A percentile compares a stretch with the other conserved stretches of the same genome.
Evolutionary conservation across 2,888 invertebrate species (phyloP).

Genomic region (Minunthozetes semirufus): DNA sequence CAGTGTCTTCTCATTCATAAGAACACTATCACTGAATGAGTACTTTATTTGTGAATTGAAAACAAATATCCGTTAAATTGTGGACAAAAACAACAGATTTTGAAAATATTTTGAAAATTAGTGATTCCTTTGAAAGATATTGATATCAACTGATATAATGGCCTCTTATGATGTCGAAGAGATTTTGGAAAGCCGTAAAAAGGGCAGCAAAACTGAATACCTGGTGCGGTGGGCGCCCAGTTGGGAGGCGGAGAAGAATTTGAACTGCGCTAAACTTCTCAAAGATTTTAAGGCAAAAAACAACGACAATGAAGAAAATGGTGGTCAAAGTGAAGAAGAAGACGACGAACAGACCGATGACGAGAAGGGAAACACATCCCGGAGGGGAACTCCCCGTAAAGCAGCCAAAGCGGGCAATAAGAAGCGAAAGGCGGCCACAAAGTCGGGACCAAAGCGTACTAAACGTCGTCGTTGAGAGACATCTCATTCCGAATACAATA

Average conservation of each 20-base stretch:
- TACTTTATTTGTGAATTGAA: no score
- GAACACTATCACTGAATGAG: no score
- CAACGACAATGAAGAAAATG: not conserved
- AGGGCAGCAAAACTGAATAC: not conserved
- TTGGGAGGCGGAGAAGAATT: slow-evolving; percentile 9
- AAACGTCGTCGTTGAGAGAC: not conserved
- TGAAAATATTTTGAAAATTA: not conserved
- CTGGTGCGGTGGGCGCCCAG: slow-evolving; percentile 8
- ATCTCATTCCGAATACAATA: no score
- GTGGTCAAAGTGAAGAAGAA: not conserved
- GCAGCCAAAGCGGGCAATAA: not conserved
- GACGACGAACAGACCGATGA: not conserved
- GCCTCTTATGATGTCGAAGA: slow-evolving; percentile 19
- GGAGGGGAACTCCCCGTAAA: not conserved
- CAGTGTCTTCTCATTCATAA: no score
- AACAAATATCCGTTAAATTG: no score
- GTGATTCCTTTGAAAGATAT: not conserved
- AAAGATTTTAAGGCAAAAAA: not conserved
- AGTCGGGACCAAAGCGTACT: not conserved
- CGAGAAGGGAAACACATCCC: not conserved
- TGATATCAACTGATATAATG: not conserved
- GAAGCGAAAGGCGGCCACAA: not conserved
- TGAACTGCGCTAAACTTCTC: not conserved
- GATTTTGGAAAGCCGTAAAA: not conserved
- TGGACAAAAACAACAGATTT: not conserved